Percentiles rank a stretch among this genome's conserved stretches.
phyloP scores from a whole-genome alignment of 1,140 invertebrate species.

The Schlechtendalia chinensis region DNA sequence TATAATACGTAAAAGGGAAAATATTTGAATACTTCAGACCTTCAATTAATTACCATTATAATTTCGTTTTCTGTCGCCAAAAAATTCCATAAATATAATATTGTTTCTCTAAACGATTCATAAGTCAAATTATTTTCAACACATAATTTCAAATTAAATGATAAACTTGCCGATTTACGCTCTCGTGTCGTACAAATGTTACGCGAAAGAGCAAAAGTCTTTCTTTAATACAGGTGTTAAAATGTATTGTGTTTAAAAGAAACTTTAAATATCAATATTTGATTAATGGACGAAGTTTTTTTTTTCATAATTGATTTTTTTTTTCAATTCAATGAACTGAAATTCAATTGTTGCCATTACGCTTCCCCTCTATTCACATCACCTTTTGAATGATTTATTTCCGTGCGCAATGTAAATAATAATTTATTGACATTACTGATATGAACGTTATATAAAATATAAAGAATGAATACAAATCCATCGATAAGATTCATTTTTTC shows the following conservation, averaged over 20 bases:
- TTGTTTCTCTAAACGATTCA: no score
- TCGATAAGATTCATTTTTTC: not conserved
- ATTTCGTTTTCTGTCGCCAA: no score
- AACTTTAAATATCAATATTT: not conserved
- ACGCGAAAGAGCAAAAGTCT: no score
- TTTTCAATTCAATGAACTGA: slow-evolving; percentile 10
- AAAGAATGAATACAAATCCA: not conserved
- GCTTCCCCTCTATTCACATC: no score
- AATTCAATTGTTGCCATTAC: not conserved
- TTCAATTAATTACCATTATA: no score
- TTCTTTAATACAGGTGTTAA: not conserved
- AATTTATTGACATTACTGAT: not conserved
- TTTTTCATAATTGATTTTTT: not conserved
- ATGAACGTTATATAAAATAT: not conserved
- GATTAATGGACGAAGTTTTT: not conserved
- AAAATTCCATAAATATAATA: no score
- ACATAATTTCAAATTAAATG: no score
- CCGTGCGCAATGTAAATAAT: not conserved
- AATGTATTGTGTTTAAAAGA: not conserved
- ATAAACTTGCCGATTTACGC: no score
- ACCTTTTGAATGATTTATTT: not conserved
- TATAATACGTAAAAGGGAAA: no score
- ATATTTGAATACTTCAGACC: no score
- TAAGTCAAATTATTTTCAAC: no score
- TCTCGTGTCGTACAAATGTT: no score